Evolutionary conservation across 2,113 vertebrate genomes (phyloP), one percentile per base, ranked within the genome.

Genomic region (Pristiophorus japonicus): DNA sequence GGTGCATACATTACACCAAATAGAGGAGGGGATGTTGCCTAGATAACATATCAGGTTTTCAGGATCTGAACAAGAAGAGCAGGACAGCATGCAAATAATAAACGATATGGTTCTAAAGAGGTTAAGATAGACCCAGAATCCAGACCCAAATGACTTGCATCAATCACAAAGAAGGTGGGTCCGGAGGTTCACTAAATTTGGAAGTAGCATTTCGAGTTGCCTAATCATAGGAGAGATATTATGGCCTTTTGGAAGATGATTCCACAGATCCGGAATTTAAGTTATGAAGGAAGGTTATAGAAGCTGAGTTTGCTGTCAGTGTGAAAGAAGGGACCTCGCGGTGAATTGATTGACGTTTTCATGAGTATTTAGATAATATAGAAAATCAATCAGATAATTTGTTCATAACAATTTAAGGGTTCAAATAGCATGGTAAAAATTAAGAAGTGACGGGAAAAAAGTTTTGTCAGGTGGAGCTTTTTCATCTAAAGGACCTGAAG

Each of bases 341-440:
- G 42, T 22, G 84, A 27, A 11, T 22, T 87, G 45, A 87, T 22
- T 51, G 45, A 84, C 4, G 20, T 27, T 87, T 47, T 87, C 84
- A 87, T 47, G 84, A 87, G 47, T 87, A 47, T 47, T 51, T 27
- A 47, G 84, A 14, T 47, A 55, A 88, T 55, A 55, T 30, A 88
- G 85, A 18, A 88, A 55, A 88, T 88, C 30, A 59, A 88, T 88
- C 27, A 85, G 42, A 22, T 47, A 88, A 88, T 88, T 59, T 88
- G 47, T 88, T 88, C 85, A 88, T 88, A 11, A 55, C 27, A 55
- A 55, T 88, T 88, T 88, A 88, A 30, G 85, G 85, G 85, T 55
- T 88, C 85, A 88, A 55, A 30, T 88, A 88, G 30, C 85, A 88
- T 55, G 47, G 30, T 55, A 11, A 92, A 92, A 63, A 38, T 8